Percentiles rank a stretch among this genome's conserved stretches.
Evolutionary conservation across 2,888 invertebrate genomes (phyloP).

Genomic region (Drosophila kanekoi): DNA sequence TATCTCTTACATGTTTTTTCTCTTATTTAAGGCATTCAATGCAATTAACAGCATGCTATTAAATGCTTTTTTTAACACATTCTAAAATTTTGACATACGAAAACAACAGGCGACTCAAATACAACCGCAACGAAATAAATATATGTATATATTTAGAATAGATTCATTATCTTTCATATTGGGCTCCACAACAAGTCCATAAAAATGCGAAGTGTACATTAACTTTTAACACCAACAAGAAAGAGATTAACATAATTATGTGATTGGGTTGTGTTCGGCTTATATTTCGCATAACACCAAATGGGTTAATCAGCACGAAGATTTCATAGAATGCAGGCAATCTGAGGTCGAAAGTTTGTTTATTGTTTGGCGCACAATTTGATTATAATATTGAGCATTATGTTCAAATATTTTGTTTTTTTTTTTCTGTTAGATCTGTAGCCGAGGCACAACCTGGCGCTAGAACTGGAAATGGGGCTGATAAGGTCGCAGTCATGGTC

Average conservation of each 20-base stretch:
- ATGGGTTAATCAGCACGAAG: slow-evolving; percentile 39
- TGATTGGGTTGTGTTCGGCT: slow-evolving; percentile 5
- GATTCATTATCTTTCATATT: slow-evolving; percentile 32
- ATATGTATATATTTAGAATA: slow-evolving; percentile 24
- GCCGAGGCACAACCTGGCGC: slow-evolving; percentile 7
- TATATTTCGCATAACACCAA: slow-evolving; percentile 21
- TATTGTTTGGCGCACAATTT: slow-evolving; percentile 1
- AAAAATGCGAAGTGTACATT: slow-evolving; percentile 24
- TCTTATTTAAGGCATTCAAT: too few relatives aligned
- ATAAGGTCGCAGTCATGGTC: slow-evolving; percentile 71
- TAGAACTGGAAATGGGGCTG: slow-evolving; percentile 26
- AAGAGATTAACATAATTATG: slow-evolving; percentile 13
- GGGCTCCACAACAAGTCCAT: slow-evolving; percentile 49
- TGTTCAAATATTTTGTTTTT: slow-evolving; percentile 6
- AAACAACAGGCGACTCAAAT: slow-evolving; percentile 15
- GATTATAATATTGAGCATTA: slow-evolving; percentile 14
- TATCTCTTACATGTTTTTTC: too few relatives aligned
- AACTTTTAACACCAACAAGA: slow-evolving; percentile 21
- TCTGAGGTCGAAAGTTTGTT: slow-evolving; percentile 14
- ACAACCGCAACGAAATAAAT: slow-evolving; percentile 8
- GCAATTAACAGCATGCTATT: too few relatives aligned
- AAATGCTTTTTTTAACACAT: too few relatives aligned
- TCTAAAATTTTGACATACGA: not conserved
- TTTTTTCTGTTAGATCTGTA: slow-evolving; percentile 19
- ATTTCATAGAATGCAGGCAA: slow-evolving; percentile 13